These are phyloP conservation scores for Ptyas mucosa DNA, from an alignment of 2,113 vertebrate species.

Conservation along the genomic window DNA sequence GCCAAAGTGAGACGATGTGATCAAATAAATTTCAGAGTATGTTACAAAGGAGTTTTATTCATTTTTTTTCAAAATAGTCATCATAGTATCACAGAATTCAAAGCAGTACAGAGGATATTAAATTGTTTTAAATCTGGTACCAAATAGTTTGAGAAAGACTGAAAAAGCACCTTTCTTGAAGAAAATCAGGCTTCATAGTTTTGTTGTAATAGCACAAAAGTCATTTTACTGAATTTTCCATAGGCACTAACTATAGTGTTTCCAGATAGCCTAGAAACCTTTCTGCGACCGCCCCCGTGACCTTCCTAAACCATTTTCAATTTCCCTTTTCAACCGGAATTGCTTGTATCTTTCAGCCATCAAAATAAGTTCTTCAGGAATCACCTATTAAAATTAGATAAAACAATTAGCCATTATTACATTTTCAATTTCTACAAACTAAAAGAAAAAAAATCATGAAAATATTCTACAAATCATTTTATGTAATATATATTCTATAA, in stretches of 20 bases:
- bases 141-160: background rate
- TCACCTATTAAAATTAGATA: conserved; percentile 68
- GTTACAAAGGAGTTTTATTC: background rate
- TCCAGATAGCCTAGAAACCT: conserved; percentile 14
- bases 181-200: background rate
- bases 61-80: background rate
- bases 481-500: background rate
- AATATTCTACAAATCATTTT: background rate
- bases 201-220: background rate
- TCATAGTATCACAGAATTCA: background rate
- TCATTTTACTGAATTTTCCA: background rate
- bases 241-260: conserved; percentile 1
- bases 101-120: background rate
- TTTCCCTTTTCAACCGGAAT: conserved; percentile 71
- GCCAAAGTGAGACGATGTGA: conserved; percentile 25
- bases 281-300: conserved; percentile 50
- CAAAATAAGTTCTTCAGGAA: conserved; percentile 80
- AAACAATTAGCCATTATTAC: background rate
- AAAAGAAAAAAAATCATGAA: background rate
- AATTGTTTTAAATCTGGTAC: background rate
- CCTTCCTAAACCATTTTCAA: conserved; percentile 65
- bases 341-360: conserved; percentile 89
- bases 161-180: background rate
- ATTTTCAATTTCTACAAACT: background rate
- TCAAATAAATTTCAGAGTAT: background rate